These are phyloP conservation scores for Astyanax mexicanus DNA, from an alignment of 2,797 vertebrate genomes.

Conservation along the genomic window DNA sequence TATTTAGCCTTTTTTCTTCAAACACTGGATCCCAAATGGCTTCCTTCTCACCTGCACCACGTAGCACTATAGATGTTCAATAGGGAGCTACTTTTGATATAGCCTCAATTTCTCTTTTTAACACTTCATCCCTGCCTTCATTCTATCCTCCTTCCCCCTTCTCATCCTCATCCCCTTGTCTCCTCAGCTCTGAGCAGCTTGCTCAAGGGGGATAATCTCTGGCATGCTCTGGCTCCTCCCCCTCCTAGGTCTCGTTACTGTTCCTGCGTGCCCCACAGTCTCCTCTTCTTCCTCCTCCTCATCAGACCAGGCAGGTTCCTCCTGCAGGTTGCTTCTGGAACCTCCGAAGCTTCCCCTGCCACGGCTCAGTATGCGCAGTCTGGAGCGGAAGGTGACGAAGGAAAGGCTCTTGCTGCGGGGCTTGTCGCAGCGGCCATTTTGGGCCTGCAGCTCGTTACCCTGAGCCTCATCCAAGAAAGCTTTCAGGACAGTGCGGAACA, in stretches of 20 bases:
- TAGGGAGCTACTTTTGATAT: not conserved
- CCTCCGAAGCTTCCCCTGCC: slow-evolving; percentile 64
- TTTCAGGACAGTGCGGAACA: slow-evolving; percentile 77
- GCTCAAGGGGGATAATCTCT: slow-evolving; percentile 77
- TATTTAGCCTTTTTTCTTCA: too few relatives aligned
- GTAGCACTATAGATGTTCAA: not conserved
- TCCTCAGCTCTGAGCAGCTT: slow-evolving; percentile 71
- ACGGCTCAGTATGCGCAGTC: slow-evolving; percentile 72
- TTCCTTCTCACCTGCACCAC: not conserved
- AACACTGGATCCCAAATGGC: not conserved
- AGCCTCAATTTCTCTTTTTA: not conserved
- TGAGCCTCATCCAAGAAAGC: slow-evolving; percentile 72
- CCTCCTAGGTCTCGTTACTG: slow-evolving; percentile 64
- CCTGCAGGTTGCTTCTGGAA: slow-evolving; percentile 77
- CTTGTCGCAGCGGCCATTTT: slow-evolving; percentile 61
- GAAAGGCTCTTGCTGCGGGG: slow-evolving; percentile 83
- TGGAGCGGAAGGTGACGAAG: slow-evolving; percentile 76
- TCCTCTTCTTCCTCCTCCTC: slow-evolving; percentile 77
- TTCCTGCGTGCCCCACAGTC: slow-evolving; percentile 61
- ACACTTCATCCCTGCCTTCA: slow-evolving; percentile 17
- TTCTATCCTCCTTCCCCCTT: not conserved
- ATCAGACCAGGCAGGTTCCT: slow-evolving; percentile 76
- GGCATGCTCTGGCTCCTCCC: slow-evolving; percentile 84
- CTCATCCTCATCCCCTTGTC: not conserved
- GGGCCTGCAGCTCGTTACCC: slow-evolving; percentile 44